phyloP scores from a whole-genome alignment of 2,797 vertebrate species.

The Chrosomus eos region DNA sequence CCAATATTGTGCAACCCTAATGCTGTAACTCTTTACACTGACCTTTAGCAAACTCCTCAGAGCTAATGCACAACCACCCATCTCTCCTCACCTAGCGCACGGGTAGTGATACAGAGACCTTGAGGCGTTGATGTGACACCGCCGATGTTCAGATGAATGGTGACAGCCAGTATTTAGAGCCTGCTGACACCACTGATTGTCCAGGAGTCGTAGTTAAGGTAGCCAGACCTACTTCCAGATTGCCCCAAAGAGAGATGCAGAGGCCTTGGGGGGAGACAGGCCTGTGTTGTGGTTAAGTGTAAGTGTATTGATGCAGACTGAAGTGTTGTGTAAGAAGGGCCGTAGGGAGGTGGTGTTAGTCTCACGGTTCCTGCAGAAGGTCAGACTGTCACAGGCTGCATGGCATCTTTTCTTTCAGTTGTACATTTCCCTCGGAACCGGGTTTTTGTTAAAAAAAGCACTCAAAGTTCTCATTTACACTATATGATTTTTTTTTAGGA shows the following conservation, averaged over 20 bases:
- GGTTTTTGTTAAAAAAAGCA: neutral
- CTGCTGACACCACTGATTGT: conserved; percentile 68
- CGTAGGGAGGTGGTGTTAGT: conserved; percentile 35
- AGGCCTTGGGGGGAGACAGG: conserved; percentile 53
- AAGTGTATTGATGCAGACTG: conserved; percentile 49
- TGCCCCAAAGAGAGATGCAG: conserved; percentile 15
- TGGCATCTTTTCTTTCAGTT: neutral
- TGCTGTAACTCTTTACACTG: conserved; percentile 35
- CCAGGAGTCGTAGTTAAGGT: conserved; percentile 59
- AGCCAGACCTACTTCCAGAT: conserved; percentile 52
- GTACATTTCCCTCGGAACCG: neutral
- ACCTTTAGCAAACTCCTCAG: conserved; percentile 54
- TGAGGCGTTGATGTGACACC: conserved; percentile 64
- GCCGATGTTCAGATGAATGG: conserved; percentile 67
- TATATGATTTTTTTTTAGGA: neutral
- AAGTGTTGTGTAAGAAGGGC: conserved; percentile 51
- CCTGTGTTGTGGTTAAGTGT: conserved; percentile 54
- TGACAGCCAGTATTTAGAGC: conserved; percentile 74
- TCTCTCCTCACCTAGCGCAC: conserved; percentile 10
- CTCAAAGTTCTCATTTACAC: neutral
- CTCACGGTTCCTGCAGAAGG: conserved; percentile 33
- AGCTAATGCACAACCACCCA: conserved; percentile 39
- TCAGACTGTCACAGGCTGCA: conserved; percentile 9
- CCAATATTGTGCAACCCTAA: neutral
- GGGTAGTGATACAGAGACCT: conserved; percentile 65